Percentiles rank a stretch among this genome's conserved stretches.
These are phyloP conservation scores for Hypomecis punctinalis DNA, from an alignment of 2,888 invertebrate genomes.

Conservation along the genomic window DNA sequence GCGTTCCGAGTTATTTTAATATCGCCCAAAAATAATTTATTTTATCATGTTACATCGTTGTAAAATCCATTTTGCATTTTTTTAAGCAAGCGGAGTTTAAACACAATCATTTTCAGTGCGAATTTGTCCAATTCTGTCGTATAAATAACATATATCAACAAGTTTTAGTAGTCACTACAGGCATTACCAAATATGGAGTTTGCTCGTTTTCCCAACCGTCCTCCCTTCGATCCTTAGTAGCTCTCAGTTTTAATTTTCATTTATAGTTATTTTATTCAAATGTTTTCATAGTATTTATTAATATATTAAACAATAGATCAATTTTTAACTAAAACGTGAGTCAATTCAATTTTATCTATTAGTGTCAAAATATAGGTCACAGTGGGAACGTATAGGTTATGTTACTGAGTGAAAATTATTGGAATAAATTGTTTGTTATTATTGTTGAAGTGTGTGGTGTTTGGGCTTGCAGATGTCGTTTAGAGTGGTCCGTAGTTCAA, in stretches of 20 bases:
- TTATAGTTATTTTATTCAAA: constrained; percentile 74
- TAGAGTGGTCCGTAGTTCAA: constrained; percentile 98
- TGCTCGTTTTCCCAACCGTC: constrained; percentile 86
- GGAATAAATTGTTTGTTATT: constrained; percentile 63
- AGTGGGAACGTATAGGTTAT: constrained; percentile 76
- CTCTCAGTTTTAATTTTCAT: constrained; percentile 80
- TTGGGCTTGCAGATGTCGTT: constrained; percentile 93
- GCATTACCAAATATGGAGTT: constrained; percentile 90
- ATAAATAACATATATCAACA: constrained; percentile 38
- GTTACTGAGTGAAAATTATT: constrained; percentile 72
- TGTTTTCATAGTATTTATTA: constrained; percentile 79
- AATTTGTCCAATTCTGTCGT: constrained; percentile 7
- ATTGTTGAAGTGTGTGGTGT: constrained; percentile 68
- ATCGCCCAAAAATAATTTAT: constrained; percentile 47
- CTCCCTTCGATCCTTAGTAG: constrained; percentile 84
- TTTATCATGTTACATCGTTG: constrained; percentile 38
- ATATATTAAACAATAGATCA: constrained; percentile 72
- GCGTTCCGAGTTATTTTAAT: constrained; percentile 65
- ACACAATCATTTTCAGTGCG: not conserved
- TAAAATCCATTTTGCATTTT: constrained; percentile 38
- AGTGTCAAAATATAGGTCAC: constrained; percentile 84
- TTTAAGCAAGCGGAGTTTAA: constrained; percentile 4
- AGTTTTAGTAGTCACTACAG: constrained; percentile 76
- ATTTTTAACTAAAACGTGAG: constrained; percentile 76
- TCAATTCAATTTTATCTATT: constrained; percentile 61